Conservation (phyloP, 1,140 invertebrate genomes). For the Drosophila lacertosa region DNA sequence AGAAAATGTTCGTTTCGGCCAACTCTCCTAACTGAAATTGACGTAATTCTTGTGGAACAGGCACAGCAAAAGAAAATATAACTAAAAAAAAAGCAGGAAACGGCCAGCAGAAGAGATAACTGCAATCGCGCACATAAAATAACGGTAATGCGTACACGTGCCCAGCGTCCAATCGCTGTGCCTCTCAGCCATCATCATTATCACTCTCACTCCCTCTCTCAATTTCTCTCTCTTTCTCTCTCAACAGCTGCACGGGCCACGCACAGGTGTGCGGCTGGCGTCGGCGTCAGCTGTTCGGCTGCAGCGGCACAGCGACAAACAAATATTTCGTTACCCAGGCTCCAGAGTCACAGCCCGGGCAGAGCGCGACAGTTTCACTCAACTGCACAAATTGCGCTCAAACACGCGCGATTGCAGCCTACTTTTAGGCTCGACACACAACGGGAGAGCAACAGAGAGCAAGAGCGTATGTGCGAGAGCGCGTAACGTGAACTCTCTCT, state of each 20-base stretch:
- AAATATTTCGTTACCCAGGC: conserved; percentile 60
- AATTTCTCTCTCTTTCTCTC: neutral
- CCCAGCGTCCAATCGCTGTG: neutral
- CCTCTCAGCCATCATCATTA: too few relatives aligned
- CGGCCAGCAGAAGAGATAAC: conserved; percentile 39
- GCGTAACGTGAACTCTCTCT: neutral
- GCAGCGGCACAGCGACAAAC: conserved; percentile 56
- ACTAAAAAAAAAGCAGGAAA: conserved; percentile 8
- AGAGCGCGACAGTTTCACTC: conserved; percentile 46
- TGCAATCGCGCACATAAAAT: conserved; percentile 49
- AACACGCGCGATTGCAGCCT: conserved; percentile 39
- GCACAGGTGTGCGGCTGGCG: conserved; percentile 27
- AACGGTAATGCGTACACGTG: conserved; percentile 55
- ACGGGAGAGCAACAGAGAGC: conserved; percentile 3
- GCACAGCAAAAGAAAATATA: neutral
- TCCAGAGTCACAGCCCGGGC: conserved; percentile 7
- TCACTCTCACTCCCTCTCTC: neutral
- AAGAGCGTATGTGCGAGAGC: neutral
- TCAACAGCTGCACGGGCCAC: conserved; percentile 41
- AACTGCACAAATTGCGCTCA: conserved; percentile 30
- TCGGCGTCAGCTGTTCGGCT: conserved; percentile 65
- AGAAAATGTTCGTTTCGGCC: conserved; percentile 15
- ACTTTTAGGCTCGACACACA: conserved; percentile 63
- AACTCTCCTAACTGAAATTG: conserved; percentile 10
- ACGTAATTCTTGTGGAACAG: conserved; percentile 10